These are phyloP conservation scores for Habropoda laboriosa DNA, from an alignment of 1,140 invertebrate genomes.

Conservation along the genomic window DNA sequence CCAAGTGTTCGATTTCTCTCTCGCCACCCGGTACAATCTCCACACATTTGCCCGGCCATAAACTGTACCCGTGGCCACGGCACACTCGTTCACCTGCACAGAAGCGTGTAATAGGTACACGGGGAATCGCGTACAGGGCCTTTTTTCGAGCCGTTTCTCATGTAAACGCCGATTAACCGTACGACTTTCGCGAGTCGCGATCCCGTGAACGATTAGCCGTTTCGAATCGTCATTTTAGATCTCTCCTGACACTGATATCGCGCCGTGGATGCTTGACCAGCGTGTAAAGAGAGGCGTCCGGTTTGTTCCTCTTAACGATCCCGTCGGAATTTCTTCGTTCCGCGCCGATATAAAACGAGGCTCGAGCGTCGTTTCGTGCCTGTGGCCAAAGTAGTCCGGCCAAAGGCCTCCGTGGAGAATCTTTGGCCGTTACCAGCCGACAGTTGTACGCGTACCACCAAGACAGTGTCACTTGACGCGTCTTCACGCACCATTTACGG, in stretches of 20 bases:
- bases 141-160: not conserved
- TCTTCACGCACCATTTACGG: too few species aligned
- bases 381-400: conserved; percentile 52
- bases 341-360: conserved; percentile 4
- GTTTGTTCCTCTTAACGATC: conserved; percentile 41
- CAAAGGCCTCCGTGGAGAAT: conserved; percentile 49
- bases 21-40: not conserved
- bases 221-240: conserved; percentile 7
- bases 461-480: too few species aligned
- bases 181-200: not conserved
- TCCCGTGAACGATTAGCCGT: not conserved
- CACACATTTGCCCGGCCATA: not conserved
- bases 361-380: conserved; percentile 28
- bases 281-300: too few species aligned
- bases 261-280: not conserved
- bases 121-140: not conserved
- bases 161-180: not conserved
- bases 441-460: not conserved
- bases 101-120: not conserved
- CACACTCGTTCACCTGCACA: not conserved
- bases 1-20: too few species aligned
- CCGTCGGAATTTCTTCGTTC: conserved; percentile 34
- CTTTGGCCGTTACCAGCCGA: conserved; percentile 43
- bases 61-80: not conserved
- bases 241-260: not conserved